A percentile compares a stretch with the other conserved stretches of the same genome.
These are phyloP conservation scores for Nylanderia fulva DNA, from an alignment of 1,140 invertebrate genomes.

Conservation along the genomic window DNA sequence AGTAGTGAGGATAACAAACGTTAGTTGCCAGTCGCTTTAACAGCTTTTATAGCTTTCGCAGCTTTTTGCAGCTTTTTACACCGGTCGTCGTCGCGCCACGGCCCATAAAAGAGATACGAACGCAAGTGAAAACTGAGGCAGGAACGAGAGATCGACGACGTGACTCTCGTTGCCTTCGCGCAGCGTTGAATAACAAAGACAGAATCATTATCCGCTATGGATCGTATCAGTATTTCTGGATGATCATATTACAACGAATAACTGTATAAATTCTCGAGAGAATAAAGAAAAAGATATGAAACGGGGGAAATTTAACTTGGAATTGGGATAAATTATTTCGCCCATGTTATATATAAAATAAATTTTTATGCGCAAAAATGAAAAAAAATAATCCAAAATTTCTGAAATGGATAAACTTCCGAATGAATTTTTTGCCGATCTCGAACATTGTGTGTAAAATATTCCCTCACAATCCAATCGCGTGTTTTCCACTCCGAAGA, in stretches of 20 bases:
- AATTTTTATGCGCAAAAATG: too few relatives aligned
- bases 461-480: constrained; percentile 11
- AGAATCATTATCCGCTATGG: constrained; percentile 1
- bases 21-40: constrained; percentile 57
- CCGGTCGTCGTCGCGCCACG: constrained; percentile 26
- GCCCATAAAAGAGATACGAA: constrained; percentile 42
- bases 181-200: constrained; percentile 33
- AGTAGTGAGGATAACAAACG: constrained; percentile 56
- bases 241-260: constrained; percentile 7
- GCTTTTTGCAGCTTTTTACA: constrained; percentile 54
- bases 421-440: constrained; percentile 13
- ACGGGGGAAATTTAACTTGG: not conserved
- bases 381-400: too few relatives aligned
- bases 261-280: not conserved
- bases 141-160: constrained; percentile 28
- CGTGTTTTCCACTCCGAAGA: not conserved
- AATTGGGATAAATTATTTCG: constrained; percentile 17
- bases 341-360: too few relatives aligned
- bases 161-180: constrained; percentile 6
- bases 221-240: constrained; percentile 30
- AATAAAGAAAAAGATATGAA: not conserved
- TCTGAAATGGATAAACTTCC: not conserved
- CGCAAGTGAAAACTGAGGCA: constrained; percentile 37
- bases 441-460: constrained; percentile 9
- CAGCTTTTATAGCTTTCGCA: constrained; percentile 55